Percentiles rank a stretch among this genome's conserved stretches.
phyloP scores from a whole-genome alignment of 2,113 vertebrate genomes.

The Pelvicachromis taeniatus region DNA sequence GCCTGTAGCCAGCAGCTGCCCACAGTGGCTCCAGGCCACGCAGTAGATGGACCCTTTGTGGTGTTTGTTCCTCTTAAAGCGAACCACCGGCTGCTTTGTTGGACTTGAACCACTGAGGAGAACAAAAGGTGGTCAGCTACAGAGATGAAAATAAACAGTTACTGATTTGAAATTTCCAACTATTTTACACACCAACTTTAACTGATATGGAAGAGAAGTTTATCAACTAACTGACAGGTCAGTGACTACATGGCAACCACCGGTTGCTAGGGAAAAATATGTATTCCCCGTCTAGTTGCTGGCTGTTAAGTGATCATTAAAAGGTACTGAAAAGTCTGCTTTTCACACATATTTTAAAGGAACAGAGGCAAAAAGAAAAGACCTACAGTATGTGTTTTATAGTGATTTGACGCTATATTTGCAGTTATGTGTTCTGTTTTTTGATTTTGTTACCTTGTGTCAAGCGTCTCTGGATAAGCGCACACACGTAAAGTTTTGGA shows the following conservation, averaged over 20 bases:
- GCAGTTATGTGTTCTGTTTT: not conserved
- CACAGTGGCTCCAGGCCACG: conserved; percentile 97
- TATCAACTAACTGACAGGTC: not conserved
- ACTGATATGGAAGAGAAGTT: not conserved
- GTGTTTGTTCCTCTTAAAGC: conserved; percentile 98
- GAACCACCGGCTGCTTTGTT: conserved; percentile 83
- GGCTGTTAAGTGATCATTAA: not conserved
- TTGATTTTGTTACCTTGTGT: conserved; percentile 77
- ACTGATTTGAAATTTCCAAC: not conserved
- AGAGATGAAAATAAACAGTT: not conserved
- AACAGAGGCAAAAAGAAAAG: not conserved
- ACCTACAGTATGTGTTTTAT: not conserved
- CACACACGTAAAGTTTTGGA: conserved; percentile 96
- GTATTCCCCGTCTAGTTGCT: not conserved
- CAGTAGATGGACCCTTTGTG: conserved; percentile 99
- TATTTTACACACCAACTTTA: not conserved
- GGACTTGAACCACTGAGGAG: conserved; percentile 71
- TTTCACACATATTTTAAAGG: not conserved
- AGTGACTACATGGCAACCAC: not conserved
- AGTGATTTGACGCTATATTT: not conserved
- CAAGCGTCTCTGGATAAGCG: conserved; percentile 88
- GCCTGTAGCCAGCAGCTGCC: conserved; percentile 93
- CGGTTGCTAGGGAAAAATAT: not conserved
- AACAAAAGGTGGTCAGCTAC: not conserved
- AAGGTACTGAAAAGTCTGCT: not conserved